These are phyloP conservation scores for Eospalax fontanierii DNA, from an alignment of 2,797 vertebrate species.

Conservation along the genomic window DNA sequence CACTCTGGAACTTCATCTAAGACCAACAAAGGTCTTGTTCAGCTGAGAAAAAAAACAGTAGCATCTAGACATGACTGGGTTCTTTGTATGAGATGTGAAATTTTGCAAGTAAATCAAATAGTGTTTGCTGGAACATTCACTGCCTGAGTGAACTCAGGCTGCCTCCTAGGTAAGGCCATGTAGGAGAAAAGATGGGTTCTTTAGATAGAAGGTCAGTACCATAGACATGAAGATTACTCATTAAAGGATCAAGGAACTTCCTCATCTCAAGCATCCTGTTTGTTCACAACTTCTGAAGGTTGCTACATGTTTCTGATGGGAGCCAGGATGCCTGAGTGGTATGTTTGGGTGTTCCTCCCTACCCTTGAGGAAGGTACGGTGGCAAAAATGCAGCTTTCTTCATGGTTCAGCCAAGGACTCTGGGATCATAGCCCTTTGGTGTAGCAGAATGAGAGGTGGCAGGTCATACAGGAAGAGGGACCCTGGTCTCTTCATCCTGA, in stretches of 20 bases:
- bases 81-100: conserved; percentile 64
- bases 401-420: not conserved
- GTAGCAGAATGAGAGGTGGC: not conserved
- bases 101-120: conserved; percentile 71
- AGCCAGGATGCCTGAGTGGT: not conserved
- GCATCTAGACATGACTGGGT: conserved; percentile 40
- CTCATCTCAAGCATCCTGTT: not conserved
- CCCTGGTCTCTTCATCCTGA: not conserved
- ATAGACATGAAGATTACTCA: not conserved
- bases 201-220: not conserved
- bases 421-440: not conserved
- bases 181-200: not conserved
- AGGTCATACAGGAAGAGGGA: not conserved
- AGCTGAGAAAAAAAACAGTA: conserved; percentile 58
- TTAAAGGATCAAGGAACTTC: not conserved
- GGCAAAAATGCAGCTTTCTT: not conserved
- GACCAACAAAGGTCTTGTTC: conserved; percentile 23
- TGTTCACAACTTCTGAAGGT: not conserved
- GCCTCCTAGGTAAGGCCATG: not conserved
- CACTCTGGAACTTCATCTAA: not conserved
- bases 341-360: not conserved
- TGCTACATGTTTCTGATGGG: not conserved
- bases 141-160: conserved; percentile 29
- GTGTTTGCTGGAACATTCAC: conserved; percentile 41
- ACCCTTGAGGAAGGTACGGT: not conserved